These are phyloP conservation scores for Megaceryle alcyon DNA, from an alignment of 2,797 vertebrate species.

Conservation along the genomic window DNA sequence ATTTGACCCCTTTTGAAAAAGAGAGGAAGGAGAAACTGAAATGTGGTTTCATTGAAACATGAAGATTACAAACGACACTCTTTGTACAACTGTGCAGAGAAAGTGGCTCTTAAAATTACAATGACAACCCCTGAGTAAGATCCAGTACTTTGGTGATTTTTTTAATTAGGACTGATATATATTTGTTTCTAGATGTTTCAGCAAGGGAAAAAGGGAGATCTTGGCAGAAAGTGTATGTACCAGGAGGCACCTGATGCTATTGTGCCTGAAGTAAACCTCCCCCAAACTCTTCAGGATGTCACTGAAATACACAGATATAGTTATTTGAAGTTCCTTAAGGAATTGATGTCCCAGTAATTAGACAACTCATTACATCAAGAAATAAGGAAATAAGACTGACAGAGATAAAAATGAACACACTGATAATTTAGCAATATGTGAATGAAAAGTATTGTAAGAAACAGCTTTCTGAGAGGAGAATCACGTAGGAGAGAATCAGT, in stretches of 20 bases:
- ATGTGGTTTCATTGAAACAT: conserved; percentile 22
- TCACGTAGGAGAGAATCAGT: conserved; percentile 47
- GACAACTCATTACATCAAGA: conserved; percentile 79
- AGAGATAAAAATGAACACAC: conserved; percentile 74
- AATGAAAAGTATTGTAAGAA: conserved; percentile 61
- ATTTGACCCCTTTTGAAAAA: conserved; percentile 26
- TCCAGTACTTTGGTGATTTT: conserved; percentile 18
- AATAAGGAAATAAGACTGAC: conserved; percentile 77
- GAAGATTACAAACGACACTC: not conserved
- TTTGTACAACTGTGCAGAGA: not conserved
- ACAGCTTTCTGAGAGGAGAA: conserved; percentile 46
- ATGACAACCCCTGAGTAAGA: not conserved
- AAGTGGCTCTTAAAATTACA: conserved; percentile 51
- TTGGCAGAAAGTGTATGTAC: conserved; percentile 24
- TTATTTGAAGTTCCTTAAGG: conserved; percentile 68
- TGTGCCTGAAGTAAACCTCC: conserved; percentile 53
- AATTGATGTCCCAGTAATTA: conserved; percentile 79
- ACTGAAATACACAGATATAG: conserved; percentile 64
- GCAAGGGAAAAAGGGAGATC: conserved; percentile 30
- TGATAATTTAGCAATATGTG: conserved; percentile 71
- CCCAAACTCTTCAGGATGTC: conserved; percentile 58
- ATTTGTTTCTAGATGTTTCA: conserved; percentile 55
- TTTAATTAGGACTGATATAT: conserved; percentile 42
- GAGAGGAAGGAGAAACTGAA: conserved; percentile 44
- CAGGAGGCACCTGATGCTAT: conserved; percentile 67